Percentiles rank a stretch among this genome's conserved stretches.
Conservation (phyloP, 2,797 vertebrate species). For the Manis javanica region DNA sequence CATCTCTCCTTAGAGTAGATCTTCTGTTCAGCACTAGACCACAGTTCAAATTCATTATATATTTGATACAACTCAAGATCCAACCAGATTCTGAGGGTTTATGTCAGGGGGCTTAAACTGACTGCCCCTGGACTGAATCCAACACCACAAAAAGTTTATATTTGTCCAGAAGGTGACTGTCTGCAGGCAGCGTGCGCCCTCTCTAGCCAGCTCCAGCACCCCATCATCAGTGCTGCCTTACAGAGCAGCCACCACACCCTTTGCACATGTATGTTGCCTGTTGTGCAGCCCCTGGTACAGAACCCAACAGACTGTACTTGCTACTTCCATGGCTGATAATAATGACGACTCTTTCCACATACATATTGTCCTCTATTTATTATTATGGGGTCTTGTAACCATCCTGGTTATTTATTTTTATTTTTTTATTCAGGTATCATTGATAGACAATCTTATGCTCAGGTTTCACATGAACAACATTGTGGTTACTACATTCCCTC, state of each 20-base stretch:
- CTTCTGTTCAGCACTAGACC: background rate
- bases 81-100: background rate
- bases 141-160: background rate
- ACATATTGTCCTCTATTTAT: background rate
- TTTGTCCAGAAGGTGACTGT: background rate
- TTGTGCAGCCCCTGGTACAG: fast-evolving
- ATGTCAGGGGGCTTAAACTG: background rate
- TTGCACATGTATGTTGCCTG: background rate
- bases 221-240: fast-evolving
- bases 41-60: background rate
- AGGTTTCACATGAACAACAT: no score
- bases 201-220: background rate
- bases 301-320: background rate
- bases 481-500: no score
- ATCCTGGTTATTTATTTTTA: background rate
- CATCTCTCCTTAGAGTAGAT: background rate
- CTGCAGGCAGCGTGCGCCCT: no score
- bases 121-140: background rate
- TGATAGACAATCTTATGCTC: no score
- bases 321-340: background rate
- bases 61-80: background rate
- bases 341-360: background rate
- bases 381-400: background rate
- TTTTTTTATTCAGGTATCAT: no score
- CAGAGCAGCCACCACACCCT: background rate